Conservation (phyloP, 2,113 vertebrate genomes). For the Columba livia region DNA sequence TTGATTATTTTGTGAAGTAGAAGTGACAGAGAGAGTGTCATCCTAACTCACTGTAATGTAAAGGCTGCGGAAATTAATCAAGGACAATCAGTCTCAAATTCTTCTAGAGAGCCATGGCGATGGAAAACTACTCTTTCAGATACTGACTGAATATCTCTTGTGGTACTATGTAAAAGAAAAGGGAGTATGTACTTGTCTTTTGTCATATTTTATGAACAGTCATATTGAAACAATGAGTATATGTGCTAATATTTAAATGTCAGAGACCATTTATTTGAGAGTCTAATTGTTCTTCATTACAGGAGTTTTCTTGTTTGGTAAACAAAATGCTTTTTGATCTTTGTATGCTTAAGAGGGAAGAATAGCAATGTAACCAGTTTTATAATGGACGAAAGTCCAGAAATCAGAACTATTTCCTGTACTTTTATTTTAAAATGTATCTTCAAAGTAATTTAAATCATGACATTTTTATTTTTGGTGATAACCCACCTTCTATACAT, state of each 20-base stretch:
- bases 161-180: background rate
- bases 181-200: background rate
- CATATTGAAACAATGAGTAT: background rate
- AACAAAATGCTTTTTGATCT: background rate
- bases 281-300: background rate
- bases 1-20: slow-evolving; percentile 21
- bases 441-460: background rate
- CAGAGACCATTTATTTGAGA: background rate
- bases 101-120: background rate
- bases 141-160: background rate
- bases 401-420: background rate
- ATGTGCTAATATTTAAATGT: background rate
- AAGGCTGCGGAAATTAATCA: background rate
- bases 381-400: background rate
- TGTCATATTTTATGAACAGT: background rate
- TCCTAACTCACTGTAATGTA: background rate
- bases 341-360: background rate
- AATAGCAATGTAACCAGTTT: background rate
- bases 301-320: background rate
- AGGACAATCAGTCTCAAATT: background rate
- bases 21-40: background rate
- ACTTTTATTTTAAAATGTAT: background rate
- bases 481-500: background rate
- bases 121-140: background rate
- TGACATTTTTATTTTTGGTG: background rate